These are phyloP conservation scores for Ceryle rudis DNA, from an alignment of 2,797 vertebrate genomes.

Conservation along the genomic window DNA sequence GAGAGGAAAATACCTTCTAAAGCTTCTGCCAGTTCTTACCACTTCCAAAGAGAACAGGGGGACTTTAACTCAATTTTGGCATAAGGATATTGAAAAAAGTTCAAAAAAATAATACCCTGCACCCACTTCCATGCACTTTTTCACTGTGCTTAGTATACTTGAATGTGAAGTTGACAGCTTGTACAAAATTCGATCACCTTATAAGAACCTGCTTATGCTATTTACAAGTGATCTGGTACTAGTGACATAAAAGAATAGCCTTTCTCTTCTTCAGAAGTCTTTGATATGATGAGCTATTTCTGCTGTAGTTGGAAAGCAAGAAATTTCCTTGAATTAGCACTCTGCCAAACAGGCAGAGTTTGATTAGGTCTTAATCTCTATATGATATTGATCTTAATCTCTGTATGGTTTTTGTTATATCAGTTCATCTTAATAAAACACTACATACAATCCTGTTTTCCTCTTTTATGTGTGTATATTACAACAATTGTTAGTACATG, in stretches of 20 bases:
- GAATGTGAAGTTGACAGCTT: background rate
- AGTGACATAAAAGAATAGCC: background rate
- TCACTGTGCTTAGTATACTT: background rate
- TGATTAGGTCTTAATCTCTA: background rate
- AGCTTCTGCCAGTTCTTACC: background rate
- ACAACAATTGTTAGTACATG: background rate
- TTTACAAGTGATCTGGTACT: background rate
- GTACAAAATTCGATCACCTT: background rate
- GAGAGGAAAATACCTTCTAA: background rate
- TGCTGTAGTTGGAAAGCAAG: background rate
- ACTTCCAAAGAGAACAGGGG: background rate
- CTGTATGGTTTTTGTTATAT: background rate
- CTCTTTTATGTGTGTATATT: background rate
- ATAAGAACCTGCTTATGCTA: background rate
- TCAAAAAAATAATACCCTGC: background rate
- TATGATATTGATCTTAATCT: background rate
- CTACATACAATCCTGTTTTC: background rate
- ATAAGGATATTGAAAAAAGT: background rate
- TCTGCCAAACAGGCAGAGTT: background rate
- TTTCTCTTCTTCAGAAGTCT: background rate
- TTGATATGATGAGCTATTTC: background rate
- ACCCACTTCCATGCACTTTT: background rate
- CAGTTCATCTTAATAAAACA: background rate
- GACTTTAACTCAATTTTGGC: background rate
- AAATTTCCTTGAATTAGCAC: background rate